These are phyloP conservation scores for Agonopterix alstromeriana DNA, from an alignment of 2,888 invertebrate genomes.

Conservation along the genomic window DNA sequence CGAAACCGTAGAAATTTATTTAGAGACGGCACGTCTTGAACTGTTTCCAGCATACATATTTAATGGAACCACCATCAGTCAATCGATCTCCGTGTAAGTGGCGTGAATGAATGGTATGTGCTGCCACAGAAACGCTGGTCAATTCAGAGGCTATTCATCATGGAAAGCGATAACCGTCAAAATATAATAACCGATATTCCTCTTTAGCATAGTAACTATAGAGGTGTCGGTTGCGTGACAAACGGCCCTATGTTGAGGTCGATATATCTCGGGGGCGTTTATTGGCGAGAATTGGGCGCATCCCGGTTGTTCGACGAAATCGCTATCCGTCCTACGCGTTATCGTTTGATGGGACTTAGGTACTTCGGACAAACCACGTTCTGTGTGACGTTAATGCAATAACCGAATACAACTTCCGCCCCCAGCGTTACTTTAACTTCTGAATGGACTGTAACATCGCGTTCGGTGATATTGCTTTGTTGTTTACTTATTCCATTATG, in stretches of 20 bases:
- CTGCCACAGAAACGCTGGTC: constrained; percentile 45
- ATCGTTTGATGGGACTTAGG: constrained; percentile 57
- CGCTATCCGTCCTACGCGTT: constrained; percentile 63
- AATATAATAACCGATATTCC: constrained; percentile 41
- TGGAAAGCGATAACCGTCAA: constrained; percentile 35
- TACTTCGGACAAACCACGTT: constrained; percentile 48
- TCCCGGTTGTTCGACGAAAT: constrained; percentile 71
- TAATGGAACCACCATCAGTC: constrained; percentile 38
- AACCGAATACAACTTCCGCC: constrained; percentile 43
- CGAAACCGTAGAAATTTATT: constrained; percentile 27
- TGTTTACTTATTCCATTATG: background rate
- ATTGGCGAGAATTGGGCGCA: constrained; percentile 75
- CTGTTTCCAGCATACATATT: constrained; percentile 34
- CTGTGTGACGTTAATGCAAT: constrained; percentile 47
- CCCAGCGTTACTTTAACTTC: constrained; percentile 10
- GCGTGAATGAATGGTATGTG: constrained; percentile 42
- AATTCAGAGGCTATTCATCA: constrained; percentile 45
- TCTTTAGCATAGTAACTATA: constrained; percentile 41
- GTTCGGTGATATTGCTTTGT: constrained; percentile 4
- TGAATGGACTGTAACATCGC: constrained; percentile 7
- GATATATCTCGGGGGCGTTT: constrained; percentile 66
- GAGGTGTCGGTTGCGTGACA: constrained; percentile 48
- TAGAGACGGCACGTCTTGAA: constrained; percentile 25
- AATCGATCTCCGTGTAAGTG: constrained; percentile 30
- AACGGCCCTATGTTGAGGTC: constrained; percentile 40